Evolutionary conservation across 2,888 invertebrate species (phyloP).

Genomic region (Scotopteryx bipunctaria): DNA sequence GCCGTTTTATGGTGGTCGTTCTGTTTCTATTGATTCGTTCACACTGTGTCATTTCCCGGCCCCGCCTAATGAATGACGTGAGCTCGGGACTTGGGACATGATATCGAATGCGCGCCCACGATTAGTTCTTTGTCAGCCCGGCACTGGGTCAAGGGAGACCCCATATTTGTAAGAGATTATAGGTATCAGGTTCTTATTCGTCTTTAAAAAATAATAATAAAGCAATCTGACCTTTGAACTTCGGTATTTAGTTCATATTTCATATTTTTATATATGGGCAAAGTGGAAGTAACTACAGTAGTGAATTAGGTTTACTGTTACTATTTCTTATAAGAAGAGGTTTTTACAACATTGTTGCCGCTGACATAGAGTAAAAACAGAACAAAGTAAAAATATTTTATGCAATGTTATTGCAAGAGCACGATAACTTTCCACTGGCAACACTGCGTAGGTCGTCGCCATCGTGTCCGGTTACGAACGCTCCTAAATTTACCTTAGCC

Average conservation of each 20-base stretch:
- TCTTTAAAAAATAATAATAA: too few species aligned
- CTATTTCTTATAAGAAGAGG: too few species aligned
- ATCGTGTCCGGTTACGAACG: conserved; percentile 69
- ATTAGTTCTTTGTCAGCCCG: conserved; percentile 46
- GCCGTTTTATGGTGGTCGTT: too few species aligned
- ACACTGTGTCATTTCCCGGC: conserved; percentile 21
- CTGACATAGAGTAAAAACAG: background rate
- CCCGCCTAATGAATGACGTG: conserved; percentile 53
- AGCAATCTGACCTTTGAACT: too few species aligned
- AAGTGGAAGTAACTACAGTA: too few species aligned
- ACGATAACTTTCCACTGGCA: conserved; percentile 42
- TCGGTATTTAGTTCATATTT: too few species aligned
- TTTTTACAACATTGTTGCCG: background rate
- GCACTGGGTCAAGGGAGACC: conserved; percentile 50
- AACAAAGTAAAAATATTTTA: background rate
- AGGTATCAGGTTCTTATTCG: conserved; percentile 4
- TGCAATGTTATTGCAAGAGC: conserved; percentile 17
- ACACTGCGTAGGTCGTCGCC: conserved; percentile 62
- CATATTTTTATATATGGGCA: too few species aligned
- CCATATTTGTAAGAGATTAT: conserved; percentile 24
- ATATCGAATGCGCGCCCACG: conserved; percentile 45
- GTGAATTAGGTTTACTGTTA: too few species aligned
- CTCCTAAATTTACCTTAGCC: conserved; percentile 81
- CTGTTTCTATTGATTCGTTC: conserved; percentile 24
- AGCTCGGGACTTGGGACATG: conserved; percentile 38